A percentile compares a stretch with the other conserved stretches of the same genome.
Conservation (phyloP, 2,888 invertebrate species). For the Amblyjoppa fuscipennis region DNA sequence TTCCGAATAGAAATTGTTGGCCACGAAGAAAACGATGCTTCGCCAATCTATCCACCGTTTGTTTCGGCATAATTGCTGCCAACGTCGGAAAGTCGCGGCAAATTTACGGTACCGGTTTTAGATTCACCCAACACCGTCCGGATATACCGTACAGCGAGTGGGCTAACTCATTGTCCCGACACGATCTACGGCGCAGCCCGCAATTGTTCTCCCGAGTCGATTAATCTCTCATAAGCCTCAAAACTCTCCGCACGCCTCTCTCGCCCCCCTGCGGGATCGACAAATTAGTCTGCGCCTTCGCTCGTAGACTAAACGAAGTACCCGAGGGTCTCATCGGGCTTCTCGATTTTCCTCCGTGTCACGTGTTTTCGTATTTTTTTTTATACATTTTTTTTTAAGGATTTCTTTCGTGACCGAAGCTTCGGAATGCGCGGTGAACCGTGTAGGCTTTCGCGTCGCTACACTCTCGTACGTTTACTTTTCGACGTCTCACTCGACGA, state of each 20-base stretch:
- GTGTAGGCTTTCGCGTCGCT: slow-evolving; percentile 31
- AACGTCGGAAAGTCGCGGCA: slow-evolving; percentile 31
- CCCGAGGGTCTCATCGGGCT: slow-evolving; percentile 6
- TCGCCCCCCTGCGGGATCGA: neutral
- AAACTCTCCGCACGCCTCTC: slow-evolving; percentile 16
- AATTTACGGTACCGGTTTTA: slow-evolving; percentile 59
- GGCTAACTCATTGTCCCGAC: slow-evolving; percentile 59
- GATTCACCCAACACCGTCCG: slow-evolving; percentile 50
- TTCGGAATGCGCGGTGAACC: slow-evolving; percentile 16
- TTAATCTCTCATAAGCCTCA: slow-evolving; percentile 50
- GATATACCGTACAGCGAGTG: slow-evolving; percentile 59
- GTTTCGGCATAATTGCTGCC: slow-evolving; percentile 63
- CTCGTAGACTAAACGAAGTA: slow-evolving; percentile 16
- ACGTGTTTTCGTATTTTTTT: neutral
- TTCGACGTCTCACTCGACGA: slow-evolving; percentile 60
- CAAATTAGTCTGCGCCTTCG: slow-evolving; percentile 2
- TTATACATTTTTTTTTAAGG: slow-evolving; percentile 1
- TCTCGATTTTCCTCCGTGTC: neutral
- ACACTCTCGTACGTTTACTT: slow-evolving; percentile 33
- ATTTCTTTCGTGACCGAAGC: neutral
- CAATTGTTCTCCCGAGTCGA: slow-evolving; percentile 61
- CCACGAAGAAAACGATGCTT: slow-evolving; percentile 52
- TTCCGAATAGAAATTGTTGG: slow-evolving; percentile 51
- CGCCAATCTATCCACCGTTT: slow-evolving; percentile 53
- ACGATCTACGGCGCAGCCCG: slow-evolving; percentile 60